Evolutionary conservation across 2,113 vertebrate genomes (phyloP), one percentile per base, ranked within the genome.

Genomic region (Onychostoma macrolepis): DNA sequence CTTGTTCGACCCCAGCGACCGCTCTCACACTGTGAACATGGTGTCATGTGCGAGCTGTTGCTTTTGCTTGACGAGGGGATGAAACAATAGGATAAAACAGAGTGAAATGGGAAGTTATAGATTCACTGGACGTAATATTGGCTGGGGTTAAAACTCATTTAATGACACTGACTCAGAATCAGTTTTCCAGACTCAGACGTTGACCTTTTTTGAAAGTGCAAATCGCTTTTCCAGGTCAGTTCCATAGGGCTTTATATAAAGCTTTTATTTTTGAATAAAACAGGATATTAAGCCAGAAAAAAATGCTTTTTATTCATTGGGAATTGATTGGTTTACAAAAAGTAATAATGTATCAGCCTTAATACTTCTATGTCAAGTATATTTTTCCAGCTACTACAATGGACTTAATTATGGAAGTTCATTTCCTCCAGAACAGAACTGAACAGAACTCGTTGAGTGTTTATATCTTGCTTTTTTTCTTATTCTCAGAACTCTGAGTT

Each of bases 181-280:
- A 71, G 15, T n/a, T 50, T 83, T 21, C 10, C 43, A 53, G 63
- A 36, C 9, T 69, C 26, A 83, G 21, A 19, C 13, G 6, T 19
- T 84, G 48, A 84, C 83, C 83, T 84, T 84, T 84, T 53, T 48
- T 8, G 36, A 72, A 82, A 82, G 12, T 67, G n/a, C 9, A 30
- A 83, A 69, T n/a, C 58, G 4, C 15, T 10, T 53, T 24, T 4
- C 38, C 24, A 15, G 13, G 24, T 26, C 79, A 81, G 36, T 21
- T 24, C 63, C 36, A 82, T 30, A 67, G n/a, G 21, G 33, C 3
- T 4, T 19, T 69, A 17, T 19, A 30, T 4, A 69, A 15, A 0
- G 48, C 48, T 50, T 50, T 15, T 19, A 33, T 36, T 19, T 63
- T 63, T 41, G 12, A 48, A 76, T 76, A 38, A 69, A 67, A 33